Base-by-base conservation (phyloP, 2,113 vertebrate species). In the Heliornis fulica region DNA sequence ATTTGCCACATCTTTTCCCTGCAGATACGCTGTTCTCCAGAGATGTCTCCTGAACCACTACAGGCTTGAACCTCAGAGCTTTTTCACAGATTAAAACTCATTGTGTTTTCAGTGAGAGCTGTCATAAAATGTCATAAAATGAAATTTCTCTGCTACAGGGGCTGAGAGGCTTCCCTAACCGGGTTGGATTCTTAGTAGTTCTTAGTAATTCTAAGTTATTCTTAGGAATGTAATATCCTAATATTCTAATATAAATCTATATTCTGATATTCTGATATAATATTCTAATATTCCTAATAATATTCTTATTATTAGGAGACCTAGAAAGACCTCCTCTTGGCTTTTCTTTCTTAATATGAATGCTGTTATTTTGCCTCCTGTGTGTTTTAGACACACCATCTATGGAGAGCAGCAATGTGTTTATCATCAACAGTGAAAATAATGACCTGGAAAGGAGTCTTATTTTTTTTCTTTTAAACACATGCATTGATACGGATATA, bases 341-440 rank as follows among this genome's bases (percentile, higher is more conserved):
- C 6, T 63, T 69, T 45, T 71, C 38, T 41, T 71, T 60, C 15
- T 45, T 54, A 38, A 19, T 7, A 83, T 41, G 38, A 93, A 92
- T 76, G 46, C 21, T 82, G 29, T 20, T 75, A 21, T 78, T 95
- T 92, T 94, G 72, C 8, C 57, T 59, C 74, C 22, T 69, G 20
- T 89, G 57, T 82, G 71, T 87, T 94, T 95, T 88, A 94, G 75
- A 81, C 80, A 66, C 13, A 80, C 38, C 26, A 21, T 90, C 78
- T 93, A 29, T 74, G 60, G 68, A 85, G 31, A 95, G 11, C 82
- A 74, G 87, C 84, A 96, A 92, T 96, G 56, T 95, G 93, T 94
- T 96, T 96, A 70, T 93, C 84, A 95, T 93, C 87, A 95, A 66
- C 82, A 90, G 64, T 83, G 51, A 91, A 96, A 95, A 96, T 77